A percentile compares a stretch with the other conserved stretches of the same genome.
Conservation (phyloP, 2,113 vertebrate species). For the Megalops atlanticus region DNA sequence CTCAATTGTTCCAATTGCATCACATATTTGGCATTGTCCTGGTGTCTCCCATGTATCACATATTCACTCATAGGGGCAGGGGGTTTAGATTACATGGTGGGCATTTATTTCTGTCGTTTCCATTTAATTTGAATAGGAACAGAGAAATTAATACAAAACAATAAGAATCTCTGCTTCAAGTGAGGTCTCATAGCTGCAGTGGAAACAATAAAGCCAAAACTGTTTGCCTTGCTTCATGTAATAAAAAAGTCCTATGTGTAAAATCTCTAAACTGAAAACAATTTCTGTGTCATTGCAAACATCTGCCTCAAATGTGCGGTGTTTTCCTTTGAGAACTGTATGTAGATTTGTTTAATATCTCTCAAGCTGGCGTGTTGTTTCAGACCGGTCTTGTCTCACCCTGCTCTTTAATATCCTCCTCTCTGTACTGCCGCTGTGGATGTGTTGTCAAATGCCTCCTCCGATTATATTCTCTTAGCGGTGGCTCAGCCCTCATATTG, state of each 20-base stretch:
- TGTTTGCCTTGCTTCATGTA: not conserved
- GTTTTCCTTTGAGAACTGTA: slow-evolving; percentile 42
- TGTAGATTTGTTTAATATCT: slow-evolving; percentile 55
- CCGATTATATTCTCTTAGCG: not conserved
- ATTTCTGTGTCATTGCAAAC: slow-evolving; percentile 51
- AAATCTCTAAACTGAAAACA: slow-evolving; percentile 41
- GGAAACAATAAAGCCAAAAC: not conserved
- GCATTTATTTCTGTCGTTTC: not conserved
- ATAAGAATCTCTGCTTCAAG: not conserved
- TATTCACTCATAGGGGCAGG: not conserved
- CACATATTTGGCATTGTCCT: not conserved
- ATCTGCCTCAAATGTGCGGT: slow-evolving; percentile 43
- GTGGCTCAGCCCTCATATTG: not conserved
- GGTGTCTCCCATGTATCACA: not conserved
- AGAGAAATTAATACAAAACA: not conserved
- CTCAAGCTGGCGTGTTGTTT: slow-evolving; percentile 35
- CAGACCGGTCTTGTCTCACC: slow-evolving; percentile 37
- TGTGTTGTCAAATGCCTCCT: slow-evolving; percentile 36
- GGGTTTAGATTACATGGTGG: not conserved
- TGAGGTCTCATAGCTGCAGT: not conserved
- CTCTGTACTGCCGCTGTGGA: slow-evolving; percentile 34
- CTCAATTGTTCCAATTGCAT: not conserved
- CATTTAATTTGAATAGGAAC: not conserved
- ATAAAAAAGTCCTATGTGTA: slow-evolving; percentile 14
- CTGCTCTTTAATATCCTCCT: slow-evolving; percentile 50